Base-by-base conservation (phyloP, 2,113 vertebrate genomes). In the Smithornis capensis region DNA sequence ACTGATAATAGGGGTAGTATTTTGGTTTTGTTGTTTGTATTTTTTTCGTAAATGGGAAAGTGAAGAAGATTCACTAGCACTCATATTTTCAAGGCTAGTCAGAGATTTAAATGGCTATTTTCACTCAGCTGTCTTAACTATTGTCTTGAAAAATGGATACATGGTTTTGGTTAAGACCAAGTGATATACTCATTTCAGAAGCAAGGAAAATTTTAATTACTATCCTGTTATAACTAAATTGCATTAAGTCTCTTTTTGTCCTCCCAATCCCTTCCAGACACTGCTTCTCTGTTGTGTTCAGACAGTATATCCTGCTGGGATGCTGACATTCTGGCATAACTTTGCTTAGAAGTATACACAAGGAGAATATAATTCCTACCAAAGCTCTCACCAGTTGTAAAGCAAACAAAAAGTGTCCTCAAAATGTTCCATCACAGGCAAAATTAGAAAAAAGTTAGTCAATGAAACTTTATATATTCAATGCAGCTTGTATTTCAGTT, bases 261-360 rank as follows among this genome's bases (percentile, higher is more conserved):
- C 44, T 89, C 81, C 69, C 69, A 85, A 4, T 52, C 40, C 57
- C 49, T 89, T 92, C 65, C 35, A 87, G 73, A 82, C 73, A 49
- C 53, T 79, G 52, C 25, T 79, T 91, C 95, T 89, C 81, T 75
- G n/a, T 76, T 82, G 57, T 33, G 59, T 69, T 94, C 84, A 93
- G 75, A 62, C 56, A 56, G 57, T 24, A 83, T 73, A 83, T 73
- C 40, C 88, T 84, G 15, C 73, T 69, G 78, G 82, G 67, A 79
- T 55, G 59, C 75, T 93, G 67, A 91, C 50, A 73, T 93, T 69
- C 57, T 83, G 62, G 57, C 44, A 27, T 53, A 75, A 45, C 68
- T 89, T 88, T 74, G 33, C 75, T 83, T 78, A 59, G 52, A 76
- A 70, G 19, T 15, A 38, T 28, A 60, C 38, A 85, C 45, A 73